Percentiles rank a stretch among this genome's conserved stretches.
Evolutionary conservation across 2,888 invertebrate genomes (phyloP).

Genomic region (Coremacera marginata): DNA sequence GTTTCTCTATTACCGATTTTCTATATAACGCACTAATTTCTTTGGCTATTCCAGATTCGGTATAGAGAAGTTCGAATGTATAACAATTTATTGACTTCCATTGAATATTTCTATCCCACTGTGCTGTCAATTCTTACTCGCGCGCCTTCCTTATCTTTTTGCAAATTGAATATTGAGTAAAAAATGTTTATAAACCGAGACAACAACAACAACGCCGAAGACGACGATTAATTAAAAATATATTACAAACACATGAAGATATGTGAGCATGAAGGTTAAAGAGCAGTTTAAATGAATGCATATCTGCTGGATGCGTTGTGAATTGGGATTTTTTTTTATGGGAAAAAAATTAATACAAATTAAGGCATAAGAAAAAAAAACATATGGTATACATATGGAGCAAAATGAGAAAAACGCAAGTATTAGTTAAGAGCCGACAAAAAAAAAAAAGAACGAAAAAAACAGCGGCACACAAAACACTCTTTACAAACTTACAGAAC

Average conservation of each 20-base stretch:
- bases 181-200: neutral
- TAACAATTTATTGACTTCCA: too few relatives aligned
- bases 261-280: neutral
- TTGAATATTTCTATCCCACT: neutral
- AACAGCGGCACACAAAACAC: too few relatives aligned
- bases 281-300: neutral
- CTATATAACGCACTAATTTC: too few relatives aligned
- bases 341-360: neutral
- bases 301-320: neutral
- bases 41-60: too few relatives aligned
- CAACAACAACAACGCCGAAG: neutral
- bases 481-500: too few relatives aligned
- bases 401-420: too few relatives aligned
- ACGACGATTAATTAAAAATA: neutral
- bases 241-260: neutral
- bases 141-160: neutral
- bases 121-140: conserved; percentile 10
- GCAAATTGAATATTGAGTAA: conserved; percentile 14
- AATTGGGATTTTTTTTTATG: neutral
- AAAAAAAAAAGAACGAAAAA: too few relatives aligned
- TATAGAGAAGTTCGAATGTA: too few relatives aligned
- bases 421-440: too few relatives aligned
- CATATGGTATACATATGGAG: too few relatives aligned
- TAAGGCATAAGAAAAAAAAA: too few relatives aligned
- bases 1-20: too few relatives aligned